A percentile compares a stretch with the other conserved stretches of the same genome.
These are phyloP conservation scores for Artemisiospiza belli DNA, from an alignment of 2,113 vertebrate species.

Conservation along the genomic window DNA sequence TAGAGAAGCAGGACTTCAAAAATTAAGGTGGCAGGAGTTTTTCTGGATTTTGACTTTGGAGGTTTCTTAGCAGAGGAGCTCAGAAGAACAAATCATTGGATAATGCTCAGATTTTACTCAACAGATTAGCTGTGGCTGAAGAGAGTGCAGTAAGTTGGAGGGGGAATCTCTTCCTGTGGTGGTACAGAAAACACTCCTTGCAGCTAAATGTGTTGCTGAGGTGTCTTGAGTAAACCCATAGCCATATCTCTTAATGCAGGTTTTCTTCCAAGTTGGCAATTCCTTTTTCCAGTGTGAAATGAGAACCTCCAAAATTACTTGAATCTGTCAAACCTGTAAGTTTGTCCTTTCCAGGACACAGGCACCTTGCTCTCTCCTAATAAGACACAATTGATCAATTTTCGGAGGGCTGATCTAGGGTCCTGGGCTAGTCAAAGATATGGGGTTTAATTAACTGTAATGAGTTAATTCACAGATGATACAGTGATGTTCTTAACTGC, in stretches of 20 bases:
- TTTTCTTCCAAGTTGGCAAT: background rate
- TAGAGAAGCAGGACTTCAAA: background rate
- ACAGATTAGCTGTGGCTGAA: background rate
- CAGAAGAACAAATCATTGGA: background rate
- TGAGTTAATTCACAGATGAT: background rate
- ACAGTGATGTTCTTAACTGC: background rate
- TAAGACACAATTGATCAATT: fast-evolving
- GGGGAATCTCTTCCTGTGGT: background rate
- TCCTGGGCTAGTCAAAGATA: background rate
- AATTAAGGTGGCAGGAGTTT: background rate
- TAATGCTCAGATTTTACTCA: background rate
- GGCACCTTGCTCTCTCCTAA: background rate
- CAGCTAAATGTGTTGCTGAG: too few species aligned
- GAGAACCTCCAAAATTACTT: background rate
- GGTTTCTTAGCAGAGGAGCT: background rate
- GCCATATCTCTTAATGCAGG: background rate
- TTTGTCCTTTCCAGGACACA: background rate
- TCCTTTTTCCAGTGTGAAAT: background rate
- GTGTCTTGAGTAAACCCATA: background rate
- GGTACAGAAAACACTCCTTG: background rate
- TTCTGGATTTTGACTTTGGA: background rate
- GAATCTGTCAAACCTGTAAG: background rate
- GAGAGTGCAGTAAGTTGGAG: background rate
- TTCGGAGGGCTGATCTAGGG: background rate
- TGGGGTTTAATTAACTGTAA: background rate